These are phyloP conservation scores for Ischnura elegans DNA, from an alignment of 2,888 invertebrate genomes.

Conservation along the genomic window DNA sequence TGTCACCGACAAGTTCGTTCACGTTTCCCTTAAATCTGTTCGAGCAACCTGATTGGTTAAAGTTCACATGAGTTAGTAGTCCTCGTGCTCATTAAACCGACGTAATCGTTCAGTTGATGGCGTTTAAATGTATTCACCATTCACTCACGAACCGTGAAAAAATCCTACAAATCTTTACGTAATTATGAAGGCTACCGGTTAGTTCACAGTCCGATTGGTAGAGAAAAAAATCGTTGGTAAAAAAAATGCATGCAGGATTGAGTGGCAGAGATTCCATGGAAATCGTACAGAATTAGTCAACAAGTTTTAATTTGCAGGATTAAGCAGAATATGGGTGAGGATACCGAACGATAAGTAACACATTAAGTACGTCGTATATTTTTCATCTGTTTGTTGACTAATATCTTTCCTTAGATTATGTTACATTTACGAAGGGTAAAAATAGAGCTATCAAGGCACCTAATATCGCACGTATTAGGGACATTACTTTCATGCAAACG, in stretches of 20 bases:
- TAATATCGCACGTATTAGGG: no score
- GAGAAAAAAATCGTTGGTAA: not conserved
- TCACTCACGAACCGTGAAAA: not conserved
- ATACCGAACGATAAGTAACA: no score
- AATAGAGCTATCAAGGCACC: no score
- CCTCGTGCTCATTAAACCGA: not conserved
- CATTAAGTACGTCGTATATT: no score
- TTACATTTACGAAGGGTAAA: no score
- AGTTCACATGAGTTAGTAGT: not conserved
- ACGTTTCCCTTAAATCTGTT: not conserved
- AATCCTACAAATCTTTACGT: not conserved
- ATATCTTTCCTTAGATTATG: no score
- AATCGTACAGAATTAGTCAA: no score
- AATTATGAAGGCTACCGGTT: not conserved
- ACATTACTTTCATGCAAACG: no score
- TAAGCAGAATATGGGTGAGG: no score
- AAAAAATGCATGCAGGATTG: not conserved
- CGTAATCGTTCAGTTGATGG: not conserved
- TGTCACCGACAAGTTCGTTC: not conserved
- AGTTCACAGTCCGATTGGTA: not conserved
- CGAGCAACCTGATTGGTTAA: not conserved
- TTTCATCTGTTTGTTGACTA: no score
- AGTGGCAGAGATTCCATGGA: not conserved
- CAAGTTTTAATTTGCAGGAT: no score
- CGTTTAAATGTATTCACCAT: not conserved